Evolutionary conservation across 1,140 invertebrate genomes (phyloP).

Genomic region (Nasonia vitripennis): DNA sequence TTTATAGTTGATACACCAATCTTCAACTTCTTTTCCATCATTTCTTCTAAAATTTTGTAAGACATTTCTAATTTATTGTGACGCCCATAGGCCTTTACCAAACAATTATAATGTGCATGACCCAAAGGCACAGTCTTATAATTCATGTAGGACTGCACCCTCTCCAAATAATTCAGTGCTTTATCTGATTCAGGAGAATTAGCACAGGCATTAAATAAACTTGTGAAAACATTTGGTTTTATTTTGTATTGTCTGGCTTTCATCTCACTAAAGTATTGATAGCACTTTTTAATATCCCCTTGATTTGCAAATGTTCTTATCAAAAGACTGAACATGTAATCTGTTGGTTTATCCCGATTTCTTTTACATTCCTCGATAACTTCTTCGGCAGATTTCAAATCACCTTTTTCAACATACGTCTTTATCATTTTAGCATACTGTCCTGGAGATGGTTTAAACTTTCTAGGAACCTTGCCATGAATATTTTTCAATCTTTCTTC

Average conservation of each 20-base stretch:
- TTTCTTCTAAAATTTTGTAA: slow-evolving; percentile 90
- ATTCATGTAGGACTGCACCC: slow-evolving; percentile 75
- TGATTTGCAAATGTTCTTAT: slow-evolving; percentile 86
- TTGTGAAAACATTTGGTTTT: slow-evolving; percentile 85
- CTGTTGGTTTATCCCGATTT: slow-evolving; percentile 85
- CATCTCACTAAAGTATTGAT: slow-evolving; percentile 88
- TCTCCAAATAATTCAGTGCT: slow-evolving; percentile 74
- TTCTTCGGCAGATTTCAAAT: slow-evolving; percentile 84
- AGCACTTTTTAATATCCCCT: slow-evolving; percentile 90
- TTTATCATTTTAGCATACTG: slow-evolving; percentile 84
- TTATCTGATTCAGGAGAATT: slow-evolving; percentile 83
- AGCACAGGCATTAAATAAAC: slow-evolving; percentile 91
- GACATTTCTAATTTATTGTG: slow-evolving; percentile 85
- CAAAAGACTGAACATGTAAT: slow-evolving; percentile 87
- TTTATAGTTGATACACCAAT: slow-evolving; percentile 84
- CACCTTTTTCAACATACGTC: slow-evolving; percentile 77
- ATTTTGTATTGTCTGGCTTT: slow-evolving; percentile 83
- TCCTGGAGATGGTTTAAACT: slow-evolving; percentile 73
- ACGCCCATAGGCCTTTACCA: slow-evolving; percentile 93
- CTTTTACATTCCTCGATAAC: slow-evolving; percentile 86
- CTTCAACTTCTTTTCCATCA: slow-evolving; percentile 80
- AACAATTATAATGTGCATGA: slow-evolving; percentile 87
- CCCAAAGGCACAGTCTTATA: slow-evolving; percentile 83
- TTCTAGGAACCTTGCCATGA: slow-evolving; percentile 52
- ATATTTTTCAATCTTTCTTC: slow-evolving; percentile 64